Evolutionary conservation across 1,140 invertebrate genomes (phyloP).

Genomic region (Neotoxoptera formosana): DNA sequence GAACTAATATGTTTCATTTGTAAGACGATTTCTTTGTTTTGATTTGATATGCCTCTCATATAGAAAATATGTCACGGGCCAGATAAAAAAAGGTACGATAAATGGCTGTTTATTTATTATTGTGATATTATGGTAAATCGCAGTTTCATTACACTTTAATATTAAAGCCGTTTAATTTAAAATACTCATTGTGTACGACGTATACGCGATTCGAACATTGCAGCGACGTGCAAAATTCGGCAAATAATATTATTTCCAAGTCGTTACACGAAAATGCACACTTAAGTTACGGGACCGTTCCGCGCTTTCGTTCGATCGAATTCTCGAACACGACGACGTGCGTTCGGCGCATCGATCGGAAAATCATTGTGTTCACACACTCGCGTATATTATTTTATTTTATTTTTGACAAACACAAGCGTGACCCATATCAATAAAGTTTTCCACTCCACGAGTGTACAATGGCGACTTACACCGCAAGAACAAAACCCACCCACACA

Average conservation of each 20-base stretch:
- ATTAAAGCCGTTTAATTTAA: not conserved
- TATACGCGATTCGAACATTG: not conserved
- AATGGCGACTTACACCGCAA: conserved; percentile 17
- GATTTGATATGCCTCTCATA: no score
- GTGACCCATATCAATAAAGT: conserved; percentile 56
- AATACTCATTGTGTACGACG: no score
- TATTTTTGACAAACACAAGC: conserved; percentile 43
- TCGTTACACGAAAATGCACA: not conserved
- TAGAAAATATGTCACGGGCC: no score
- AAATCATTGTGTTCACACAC: not conserved
- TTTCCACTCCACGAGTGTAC: conserved; percentile 30
- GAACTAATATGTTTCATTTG: no score
- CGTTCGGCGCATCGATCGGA: not conserved
- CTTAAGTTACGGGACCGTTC: not conserved
- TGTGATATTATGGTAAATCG: no score
- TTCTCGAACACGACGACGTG: not conserved
- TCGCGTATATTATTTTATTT: not conserved
- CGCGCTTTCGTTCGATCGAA: not conserved
- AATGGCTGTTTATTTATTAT: no score
- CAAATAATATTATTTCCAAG: not conserved
- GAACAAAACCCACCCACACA: conserved; percentile 5
- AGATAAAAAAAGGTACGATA: no score
- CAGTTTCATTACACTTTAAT: not conserved
- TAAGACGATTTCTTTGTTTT: no score
- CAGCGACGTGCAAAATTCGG: not conserved